Percentiles rank a stretch among this genome's conserved stretches.
Conservation (phyloP, 2,797 vertebrate species). For the Ciconia nigra region DNA sequence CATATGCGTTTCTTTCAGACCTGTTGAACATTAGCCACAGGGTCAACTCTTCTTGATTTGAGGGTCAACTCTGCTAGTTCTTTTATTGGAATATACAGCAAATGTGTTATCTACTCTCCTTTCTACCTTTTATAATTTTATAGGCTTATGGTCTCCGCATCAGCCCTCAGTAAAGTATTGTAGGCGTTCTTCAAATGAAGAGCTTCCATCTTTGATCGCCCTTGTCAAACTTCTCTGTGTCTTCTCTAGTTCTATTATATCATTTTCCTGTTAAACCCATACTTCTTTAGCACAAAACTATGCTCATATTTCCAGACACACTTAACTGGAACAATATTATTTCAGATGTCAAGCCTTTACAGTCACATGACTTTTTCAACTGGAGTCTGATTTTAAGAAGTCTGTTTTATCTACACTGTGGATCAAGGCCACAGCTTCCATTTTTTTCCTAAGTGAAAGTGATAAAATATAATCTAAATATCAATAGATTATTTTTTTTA, state of each 20-base stretch:
- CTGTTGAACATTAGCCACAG: not conserved
- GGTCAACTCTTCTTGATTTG: fast-evolving
- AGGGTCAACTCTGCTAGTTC: not conserved
- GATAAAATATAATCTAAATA: not conserved
- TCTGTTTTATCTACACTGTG: not conserved
- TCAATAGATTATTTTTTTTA: not conserved
- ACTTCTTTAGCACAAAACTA: not conserved
- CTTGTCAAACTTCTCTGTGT: not conserved
- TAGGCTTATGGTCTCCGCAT: not conserved
- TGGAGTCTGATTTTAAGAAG: not conserved
- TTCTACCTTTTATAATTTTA: not conserved
- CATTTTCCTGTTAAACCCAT: not conserved
- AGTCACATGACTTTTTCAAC: not conserved
- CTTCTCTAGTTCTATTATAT: not conserved
- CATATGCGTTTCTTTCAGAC: fast-evolving
- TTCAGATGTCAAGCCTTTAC: not conserved
- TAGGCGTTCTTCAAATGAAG: not conserved
- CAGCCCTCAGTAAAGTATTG: not conserved
- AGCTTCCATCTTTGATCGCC: not conserved
- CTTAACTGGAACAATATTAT: not conserved
- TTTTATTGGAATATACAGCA: not conserved
- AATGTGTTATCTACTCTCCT: not conserved
- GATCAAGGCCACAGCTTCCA: not conserved
- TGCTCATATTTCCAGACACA: fast-evolving
- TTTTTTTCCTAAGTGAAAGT: not conserved